Conservation (phyloP, 1,140 invertebrate species). For the Drosophila pallidifrons region DNA sequence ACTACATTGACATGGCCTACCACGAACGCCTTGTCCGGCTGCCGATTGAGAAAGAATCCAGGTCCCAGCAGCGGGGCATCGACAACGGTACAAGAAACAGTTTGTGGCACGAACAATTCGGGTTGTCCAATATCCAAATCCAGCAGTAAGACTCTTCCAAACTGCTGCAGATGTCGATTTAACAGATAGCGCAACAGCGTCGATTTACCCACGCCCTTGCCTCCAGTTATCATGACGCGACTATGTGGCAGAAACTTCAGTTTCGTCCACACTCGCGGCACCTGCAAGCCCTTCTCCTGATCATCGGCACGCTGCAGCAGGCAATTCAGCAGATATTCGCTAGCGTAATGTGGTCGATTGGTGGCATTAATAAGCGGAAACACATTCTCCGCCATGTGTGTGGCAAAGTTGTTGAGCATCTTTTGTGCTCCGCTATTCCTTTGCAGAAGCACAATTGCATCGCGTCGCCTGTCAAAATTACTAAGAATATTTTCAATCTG, state of each 20-base stretch:
- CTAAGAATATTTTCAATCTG: constrained; percentile 60
- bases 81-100: constrained; percentile 88
- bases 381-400: constrained; percentile 84
- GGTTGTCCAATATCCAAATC: constrained; percentile 93
- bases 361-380: constrained; percentile 76
- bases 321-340: constrained; percentile 73
- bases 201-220: constrained; percentile 91
- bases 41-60: constrained; percentile 86
- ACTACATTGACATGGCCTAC: constrained; percentile 86
- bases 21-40: constrained; percentile 80
- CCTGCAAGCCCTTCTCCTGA: constrained; percentile 63
- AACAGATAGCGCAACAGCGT: constrained; percentile 88
- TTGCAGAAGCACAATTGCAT: constrained; percentile 75
- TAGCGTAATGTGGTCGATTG: constrained; percentile 57
- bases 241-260: constrained; percentile 49
- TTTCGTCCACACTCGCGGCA: constrained; percentile 73
- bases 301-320: constrained; percentile 51
- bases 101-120: constrained; percentile 90
- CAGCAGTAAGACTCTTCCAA: constrained; percentile 86
- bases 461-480: constrained; percentile 46
- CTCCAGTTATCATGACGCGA: constrained; percentile 87
- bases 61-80: constrained; percentile 89
- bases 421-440: constrained; percentile 54
- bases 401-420: constrained; percentile 55
- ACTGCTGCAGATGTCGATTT: constrained; percentile 86